Evolutionary conservation across 2,888 invertebrate genomes (phyloP).

Genomic region (Corythucha ciliata): DNA sequence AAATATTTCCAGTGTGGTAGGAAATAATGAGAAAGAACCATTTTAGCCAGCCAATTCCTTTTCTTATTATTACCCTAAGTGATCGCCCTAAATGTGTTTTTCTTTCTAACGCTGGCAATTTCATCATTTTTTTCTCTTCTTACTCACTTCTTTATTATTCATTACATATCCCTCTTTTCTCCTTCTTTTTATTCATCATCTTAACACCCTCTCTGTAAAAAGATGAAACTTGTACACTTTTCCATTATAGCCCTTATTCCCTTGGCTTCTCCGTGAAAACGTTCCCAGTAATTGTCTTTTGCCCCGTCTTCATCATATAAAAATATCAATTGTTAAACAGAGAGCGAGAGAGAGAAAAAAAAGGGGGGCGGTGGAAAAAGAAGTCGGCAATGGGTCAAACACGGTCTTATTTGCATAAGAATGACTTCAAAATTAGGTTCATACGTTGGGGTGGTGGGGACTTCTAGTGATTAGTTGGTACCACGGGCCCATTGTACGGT

Average conservation of each 20-base stretch:
- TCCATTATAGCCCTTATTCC: slow-evolving; percentile 23
- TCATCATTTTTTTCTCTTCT: slow-evolving; percentile 15
- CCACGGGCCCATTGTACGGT: too few relatives aligned
- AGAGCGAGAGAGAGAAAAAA: neutral
- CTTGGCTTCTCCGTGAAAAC: too few relatives aligned
- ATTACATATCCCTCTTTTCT: slow-evolving; percentile 24
- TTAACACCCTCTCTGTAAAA: slow-evolving; percentile 9
- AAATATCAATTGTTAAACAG: neutral
- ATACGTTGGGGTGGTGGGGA: slow-evolving; percentile 13
- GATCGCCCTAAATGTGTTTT: too few relatives aligned
- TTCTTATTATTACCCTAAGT: too few relatives aligned
- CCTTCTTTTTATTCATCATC: slow-evolving; percentile 17
- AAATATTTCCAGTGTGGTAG: too few relatives aligned
- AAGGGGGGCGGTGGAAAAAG: neutral
- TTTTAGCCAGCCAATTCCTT: too few relatives aligned
- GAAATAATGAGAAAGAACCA: too few relatives aligned
- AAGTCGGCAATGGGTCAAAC: slow-evolving; percentile 9
- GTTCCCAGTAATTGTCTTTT: slow-evolving; percentile 7
- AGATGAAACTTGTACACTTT: slow-evolving; percentile 22
- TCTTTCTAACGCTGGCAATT: too few relatives aligned
- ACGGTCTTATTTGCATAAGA: slow-evolving; percentile 29
- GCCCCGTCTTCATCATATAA: slow-evolving; percentile 1
- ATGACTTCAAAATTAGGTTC: slow-evolving; percentile 30
- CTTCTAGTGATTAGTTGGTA: too few relatives aligned
- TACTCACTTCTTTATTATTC: slow-evolving; percentile 24